A percentile compares a stretch with the other conserved stretches of the same genome.
These are phyloP conservation scores for Morbakka virulenta DNA, from an alignment of 30 jellyfish, hydroid and myxozoan species.

Conservation along the genomic window DNA sequence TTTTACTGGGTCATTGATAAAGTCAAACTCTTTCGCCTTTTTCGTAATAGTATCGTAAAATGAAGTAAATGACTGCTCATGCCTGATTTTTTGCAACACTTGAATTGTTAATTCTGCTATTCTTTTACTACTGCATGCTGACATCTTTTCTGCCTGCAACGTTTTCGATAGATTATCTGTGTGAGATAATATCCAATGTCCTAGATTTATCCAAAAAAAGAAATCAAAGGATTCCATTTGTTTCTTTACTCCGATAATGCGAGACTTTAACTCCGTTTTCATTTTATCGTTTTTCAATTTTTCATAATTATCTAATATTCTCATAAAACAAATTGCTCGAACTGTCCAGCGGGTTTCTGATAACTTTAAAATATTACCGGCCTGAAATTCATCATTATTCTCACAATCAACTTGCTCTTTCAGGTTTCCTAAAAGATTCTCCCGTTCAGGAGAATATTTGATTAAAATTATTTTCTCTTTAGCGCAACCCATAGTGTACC, in stretches of 20 bases:
- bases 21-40: background rate
- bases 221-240: conserved; percentile 16
- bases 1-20: background rate
- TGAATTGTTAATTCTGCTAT: background rate
- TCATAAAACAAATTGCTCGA: conserved; percentile 9
- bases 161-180: conserved; percentile 9
- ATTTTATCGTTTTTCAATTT: background rate
- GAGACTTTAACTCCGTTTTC: conserved; percentile 14
- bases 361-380: background rate
- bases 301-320: background rate
- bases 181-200: background rate
- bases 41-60: background rate
- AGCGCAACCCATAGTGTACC: background rate
- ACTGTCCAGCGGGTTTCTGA: conserved; percentile 12
- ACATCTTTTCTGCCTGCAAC: conserved; percentile 13
- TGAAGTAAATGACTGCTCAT: background rate
- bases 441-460: too few species aligned
- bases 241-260: conserved; percentile 5
- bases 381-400: background rate
- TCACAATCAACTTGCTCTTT: background rate
- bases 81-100: background rate
- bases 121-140: conserved; percentile 18
- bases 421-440: background rate
- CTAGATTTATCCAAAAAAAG: conserved; percentile 1
- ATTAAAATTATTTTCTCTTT: background rate